phyloP scores from a whole-genome alignment of 1,140 invertebrate genomes.

The Diploscapter pachys region DNA sequence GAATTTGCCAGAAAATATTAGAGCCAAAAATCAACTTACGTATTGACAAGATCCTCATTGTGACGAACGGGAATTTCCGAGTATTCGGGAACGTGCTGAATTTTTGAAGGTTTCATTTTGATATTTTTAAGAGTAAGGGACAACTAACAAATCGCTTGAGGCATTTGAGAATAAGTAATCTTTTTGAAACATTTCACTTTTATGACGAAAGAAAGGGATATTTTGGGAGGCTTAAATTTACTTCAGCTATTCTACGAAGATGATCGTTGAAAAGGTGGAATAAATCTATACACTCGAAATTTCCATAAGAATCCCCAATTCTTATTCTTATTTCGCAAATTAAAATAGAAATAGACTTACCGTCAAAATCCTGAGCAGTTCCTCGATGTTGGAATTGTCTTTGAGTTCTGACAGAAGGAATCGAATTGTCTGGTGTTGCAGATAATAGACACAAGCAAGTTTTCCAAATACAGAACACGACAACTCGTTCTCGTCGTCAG shows the following conservation, averaged over 20 bases:
- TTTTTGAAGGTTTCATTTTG: conserved; percentile 17
- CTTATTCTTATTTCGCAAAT: conserved; percentile 10
- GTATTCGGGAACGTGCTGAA: conserved; percentile 79
- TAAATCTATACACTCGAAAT: too few species aligned
- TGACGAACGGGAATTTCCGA: conserved; percentile 90
- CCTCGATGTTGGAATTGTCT: conserved; percentile 67
- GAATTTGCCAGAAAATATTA: not conserved
- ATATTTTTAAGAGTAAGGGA: not conserved
- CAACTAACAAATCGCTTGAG: too few species aligned
- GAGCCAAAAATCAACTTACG: not conserved
- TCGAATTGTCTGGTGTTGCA: conserved; percentile 84
- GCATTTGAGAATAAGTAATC: too few species aligned
- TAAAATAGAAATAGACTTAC: conserved; percentile 48
- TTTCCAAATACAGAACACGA: conserved; percentile 79
- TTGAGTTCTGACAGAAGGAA: conserved; percentile 74
- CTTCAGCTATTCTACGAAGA: too few species aligned
- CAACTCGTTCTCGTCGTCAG: too few species aligned
- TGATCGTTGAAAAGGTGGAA: too few species aligned
- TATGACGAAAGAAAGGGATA: too few species aligned
- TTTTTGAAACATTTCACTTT: too few species aligned
- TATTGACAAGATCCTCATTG: conserved; percentile 91
- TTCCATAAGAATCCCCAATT: not conserved
- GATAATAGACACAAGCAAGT: conserved; percentile 93
- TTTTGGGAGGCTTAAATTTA: too few species aligned
- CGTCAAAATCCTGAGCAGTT: conserved; percentile 77